Percentiles rank a stretch among this genome's conserved stretches.
Evolutionary conservation across 1,140 invertebrate genomes (phyloP).

Genomic region (Tetragnatha versicolor): DNA sequence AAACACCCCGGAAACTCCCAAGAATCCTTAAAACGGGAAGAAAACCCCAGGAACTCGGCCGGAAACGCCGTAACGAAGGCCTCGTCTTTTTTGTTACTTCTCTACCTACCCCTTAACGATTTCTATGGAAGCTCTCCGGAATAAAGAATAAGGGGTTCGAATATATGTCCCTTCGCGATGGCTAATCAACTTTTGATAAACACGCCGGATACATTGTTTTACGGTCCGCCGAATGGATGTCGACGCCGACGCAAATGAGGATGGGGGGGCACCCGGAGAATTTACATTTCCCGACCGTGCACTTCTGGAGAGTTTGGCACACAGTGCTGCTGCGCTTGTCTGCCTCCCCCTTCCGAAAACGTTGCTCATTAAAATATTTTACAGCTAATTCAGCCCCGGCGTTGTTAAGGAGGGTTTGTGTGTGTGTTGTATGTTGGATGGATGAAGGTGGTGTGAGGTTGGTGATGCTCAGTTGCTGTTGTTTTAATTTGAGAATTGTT

Average conservation of each 20-base stretch:
- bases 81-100: not conserved
- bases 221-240: not conserved
- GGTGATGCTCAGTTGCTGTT: too few relatives aligned
- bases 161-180: not conserved
- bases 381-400: conserved; percentile 8
- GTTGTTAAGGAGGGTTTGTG: not conserved
- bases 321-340: too few relatives aligned
- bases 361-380: conserved; percentile 40
- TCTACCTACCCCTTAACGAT: not conserved
- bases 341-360: not conserved
- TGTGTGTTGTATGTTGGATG: not conserved
- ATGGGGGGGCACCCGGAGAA: not conserved
- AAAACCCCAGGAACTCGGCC: not conserved
- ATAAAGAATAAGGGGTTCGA: not conserved
- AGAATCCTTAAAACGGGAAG: too few relatives aligned
- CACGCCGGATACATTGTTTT: conserved; percentile 33
- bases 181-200: conserved; percentile 42
- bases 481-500: too few relatives aligned
- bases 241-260: not conserved
- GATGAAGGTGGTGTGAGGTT: not conserved
- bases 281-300: conserved; percentile 13
- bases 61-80: conserved; percentile 28
- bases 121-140: not conserved
- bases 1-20: conserved; percentile 1
- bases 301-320: conserved; percentile 6